Evolutionary conservation across 2,888 invertebrate species (phyloP).

Genomic region (Lathronympha strigana): DNA sequence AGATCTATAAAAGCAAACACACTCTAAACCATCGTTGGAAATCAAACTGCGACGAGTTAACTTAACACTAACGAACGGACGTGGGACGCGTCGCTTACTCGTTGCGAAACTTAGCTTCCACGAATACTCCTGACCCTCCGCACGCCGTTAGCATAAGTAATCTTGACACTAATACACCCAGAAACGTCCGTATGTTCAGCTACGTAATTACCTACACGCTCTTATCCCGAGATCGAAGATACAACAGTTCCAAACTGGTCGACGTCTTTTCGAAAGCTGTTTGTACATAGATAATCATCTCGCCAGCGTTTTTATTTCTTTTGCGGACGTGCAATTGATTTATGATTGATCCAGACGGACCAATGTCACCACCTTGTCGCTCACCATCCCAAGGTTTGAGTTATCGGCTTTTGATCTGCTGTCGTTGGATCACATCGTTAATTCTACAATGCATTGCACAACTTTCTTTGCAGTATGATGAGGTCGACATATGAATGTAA

Average conservation of each 20-base stretch:
- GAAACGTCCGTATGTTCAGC: conserved; percentile 48
- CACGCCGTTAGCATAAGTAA: conserved; percentile 63
- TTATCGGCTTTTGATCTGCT: conserved; percentile 56
- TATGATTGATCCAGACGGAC: conserved; percentile 44
- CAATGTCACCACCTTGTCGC: conserved; percentile 53
- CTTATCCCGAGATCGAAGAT: conserved; percentile 41
- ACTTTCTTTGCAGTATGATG: conserved; percentile 52
- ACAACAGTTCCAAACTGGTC: conserved; percentile 42
- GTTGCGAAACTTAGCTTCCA: conserved; percentile 66
- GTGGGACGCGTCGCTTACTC: conserved; percentile 54
- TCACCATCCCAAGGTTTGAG: conserved; percentile 52
- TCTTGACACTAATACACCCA: conserved; percentile 62
- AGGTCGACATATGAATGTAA: conserved; percentile 55
- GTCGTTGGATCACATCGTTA: conserved; percentile 64
- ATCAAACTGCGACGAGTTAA: conserved; percentile 48
- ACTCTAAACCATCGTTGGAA: conserved; percentile 50
- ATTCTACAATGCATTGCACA: conserved; percentile 58
- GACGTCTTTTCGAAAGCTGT: conserved; percentile 40
- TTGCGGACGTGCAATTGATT: conserved; percentile 40
- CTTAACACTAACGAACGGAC: conserved; percentile 55
- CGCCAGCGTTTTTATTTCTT: conserved; percentile 44
- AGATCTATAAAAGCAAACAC: conserved; percentile 38
- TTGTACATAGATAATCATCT: conserved; percentile 41
- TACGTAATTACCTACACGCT: conserved; percentile 47
- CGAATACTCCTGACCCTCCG: conserved; percentile 63